Evolutionary conservation across 2,113 vertebrate species (phyloP), one percentile per base, ranked within the genome.

Genomic region (Coptodon rendalli): DNA sequence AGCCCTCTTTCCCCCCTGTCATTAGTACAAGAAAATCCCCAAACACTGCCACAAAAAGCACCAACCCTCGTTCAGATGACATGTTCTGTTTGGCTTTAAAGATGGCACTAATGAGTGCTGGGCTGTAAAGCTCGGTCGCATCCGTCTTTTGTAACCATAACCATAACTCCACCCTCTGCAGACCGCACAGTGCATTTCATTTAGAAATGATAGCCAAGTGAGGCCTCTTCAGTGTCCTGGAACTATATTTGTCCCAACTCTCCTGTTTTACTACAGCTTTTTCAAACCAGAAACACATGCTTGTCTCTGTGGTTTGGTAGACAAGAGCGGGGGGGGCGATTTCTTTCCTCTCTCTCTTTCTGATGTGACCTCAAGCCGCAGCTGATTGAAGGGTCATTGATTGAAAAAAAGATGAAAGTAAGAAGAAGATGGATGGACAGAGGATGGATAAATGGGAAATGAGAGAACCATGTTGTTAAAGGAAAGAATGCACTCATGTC

Each of bases 281-380:
- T 82, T 83, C 27, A 84, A 93, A 94, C 57, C 89, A 91, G 85
- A 81, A 91, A 91, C 94, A 94, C 87, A 88, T 91, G 90, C 88
- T 48, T 54, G 89, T 84, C 29, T 54, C 17, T 17, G 43, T 19
- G 22, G 43, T n/a, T 31, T 50, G 45, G 27, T 50, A 45, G 38
- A 68, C 40, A 10, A 16, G n/a, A 6, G 19, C 4, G 4, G 9
- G 43, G 40, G 66, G 68, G 7, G 2, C 0, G 4, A 68, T 71
- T 2, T 86, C 36, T 2, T 27, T 22, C 34, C 22, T 2, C 38
- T 82, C n/a, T 79, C 34, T 85, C 6, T 9, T 13, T 27, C 4
- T 34, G 45, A 50, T 11, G 52, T 16, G 3, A 43, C 34, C 59
- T 68, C 12, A 40, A 80, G 45, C 48, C 4, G 3, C 82, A 24